A percentile compares a stretch with the other conserved stretches of the same genome.
phyloP scores from a whole-genome alignment of 2,888 invertebrate species.

The Pandemis corylana region DNA sequence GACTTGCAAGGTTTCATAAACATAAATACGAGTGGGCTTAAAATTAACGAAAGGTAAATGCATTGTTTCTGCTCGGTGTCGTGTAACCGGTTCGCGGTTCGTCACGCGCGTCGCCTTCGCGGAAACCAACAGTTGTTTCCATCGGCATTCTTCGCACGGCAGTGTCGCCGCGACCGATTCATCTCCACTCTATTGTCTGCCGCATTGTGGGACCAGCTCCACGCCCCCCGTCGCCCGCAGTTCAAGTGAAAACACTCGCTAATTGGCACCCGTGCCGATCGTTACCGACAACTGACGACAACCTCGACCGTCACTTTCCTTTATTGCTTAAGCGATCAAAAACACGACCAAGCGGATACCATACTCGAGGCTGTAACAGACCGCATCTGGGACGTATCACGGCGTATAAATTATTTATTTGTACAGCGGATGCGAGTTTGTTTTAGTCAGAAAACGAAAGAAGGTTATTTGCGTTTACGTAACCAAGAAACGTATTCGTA shows the following conservation, averaged over 20 bases:
- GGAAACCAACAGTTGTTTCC: slow-evolving; percentile 80
- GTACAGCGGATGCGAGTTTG: slow-evolving; percentile 69
- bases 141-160: slow-evolving; percentile 75
- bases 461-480: slow-evolving; percentile 71
- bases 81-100: slow-evolving; percentile 73
- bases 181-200: slow-evolving; percentile 64
- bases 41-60: slow-evolving; percentile 74
- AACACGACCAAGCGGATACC: slow-evolving; percentile 54
- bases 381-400: slow-evolving; percentile 68
- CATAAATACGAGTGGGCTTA: slow-evolving; percentile 58
- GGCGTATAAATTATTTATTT: slow-evolving; percentile 72
- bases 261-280: slow-evolving; percentile 58
- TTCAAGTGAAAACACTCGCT: slow-evolving; percentile 58
- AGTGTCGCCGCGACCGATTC: slow-evolving; percentile 56
- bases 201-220: slow-evolving; percentile 55
- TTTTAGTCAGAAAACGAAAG: slow-evolving; percentile 71
- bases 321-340: slow-evolving; percentile 59
- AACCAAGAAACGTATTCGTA: slow-evolving; percentile 62
- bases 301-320: slow-evolving; percentile 61
- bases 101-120: slow-evolving; percentile 76
- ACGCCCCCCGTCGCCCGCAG: slow-evolving; percentile 56
- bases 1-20: slow-evolving; percentile 58
- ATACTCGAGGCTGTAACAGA: slow-evolving; percentile 62
- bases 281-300: slow-evolving; percentile 48
- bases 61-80: slow-evolving; percentile 76